Base-by-base conservation (phyloP, 2,113 vertebrate species). In the Pygoscelis antarcticus region DNA sequence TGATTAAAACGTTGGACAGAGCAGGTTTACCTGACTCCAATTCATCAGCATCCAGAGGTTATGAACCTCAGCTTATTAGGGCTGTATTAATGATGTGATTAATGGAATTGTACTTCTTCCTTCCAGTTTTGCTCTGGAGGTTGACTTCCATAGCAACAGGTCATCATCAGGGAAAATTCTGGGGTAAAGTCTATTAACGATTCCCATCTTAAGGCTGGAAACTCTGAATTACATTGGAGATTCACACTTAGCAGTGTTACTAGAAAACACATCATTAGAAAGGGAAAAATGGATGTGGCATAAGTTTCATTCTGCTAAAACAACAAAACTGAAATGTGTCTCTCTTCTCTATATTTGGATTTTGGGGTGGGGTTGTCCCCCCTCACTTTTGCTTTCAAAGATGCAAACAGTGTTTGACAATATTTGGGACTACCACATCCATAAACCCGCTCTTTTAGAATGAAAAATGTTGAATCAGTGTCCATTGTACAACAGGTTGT, bases 41-140 rank as follows among this genome's bases (percentile, higher is more conserved):
- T 88, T 94, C 81, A 90, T 92, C 69, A 79, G 76, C 81, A 83
- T 69, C 60, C 57, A 86, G 77, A 58, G 91, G 90, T 93, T 95
- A 65, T 66, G 94, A 96, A 96, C 85, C 47, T 91, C 44, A 85
- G 81, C 79, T 93, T 96, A 95, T 96, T 95, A 96, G 78, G 42
- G 49, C 42, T 83, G 27, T 87, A 78, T 93, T 96, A 96, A 91
- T 52, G 72, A 75, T 86, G 42, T 89, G 68, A 89, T 90, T 89
- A 93, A 64, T 83, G 75, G 61, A 81, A 46, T n/a, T 77, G 36
- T 60, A 77, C 22, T 92, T 85, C 32, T 93, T 95, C 76, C 70
- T 94, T 94, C n/a, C 52, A 83, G 32, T 85, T 96, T 89, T 87
- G 32, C 69, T 87, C n/a, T 82, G 76, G 55, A 83, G 30, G 27